These are phyloP conservation scores for Pterostichus niger DNA, from an alignment of 2,888 invertebrate genomes.

Conservation along the genomic window DNA sequence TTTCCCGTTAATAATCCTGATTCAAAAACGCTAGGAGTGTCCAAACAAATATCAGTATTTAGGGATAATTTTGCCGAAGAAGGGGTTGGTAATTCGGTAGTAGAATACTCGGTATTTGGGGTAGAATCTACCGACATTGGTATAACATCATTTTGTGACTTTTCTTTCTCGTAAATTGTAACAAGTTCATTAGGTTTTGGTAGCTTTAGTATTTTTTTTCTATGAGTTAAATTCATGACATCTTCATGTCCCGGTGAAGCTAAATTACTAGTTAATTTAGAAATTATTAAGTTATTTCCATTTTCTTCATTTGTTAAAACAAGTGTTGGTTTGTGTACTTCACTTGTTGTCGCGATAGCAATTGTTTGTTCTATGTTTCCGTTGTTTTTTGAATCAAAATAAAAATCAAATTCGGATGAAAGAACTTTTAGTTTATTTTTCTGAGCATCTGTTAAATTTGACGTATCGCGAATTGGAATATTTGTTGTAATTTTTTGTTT, in stretches of 20 bases:
- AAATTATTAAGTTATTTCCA: background rate
- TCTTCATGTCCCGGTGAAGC: slow-evolving; percentile 65
- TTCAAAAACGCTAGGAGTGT: slow-evolving; percentile 33
- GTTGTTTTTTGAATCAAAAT: slow-evolving; percentile 70
- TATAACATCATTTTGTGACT: slow-evolving; percentile 68
- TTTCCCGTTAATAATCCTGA: slow-evolving; percentile 73
- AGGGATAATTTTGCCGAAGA: slow-evolving; percentile 50
- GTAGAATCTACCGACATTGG: slow-evolving; percentile 76
- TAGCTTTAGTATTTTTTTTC: slow-evolving; percentile 66
- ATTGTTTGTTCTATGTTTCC: background rate
- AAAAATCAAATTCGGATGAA: slow-evolving; percentile 81
- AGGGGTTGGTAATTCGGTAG: slow-evolving; percentile 44
- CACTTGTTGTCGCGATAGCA: slow-evolving; percentile 19
- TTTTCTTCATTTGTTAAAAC: slow-evolving; percentile 47
- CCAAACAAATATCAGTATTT: slow-evolving; percentile 45
- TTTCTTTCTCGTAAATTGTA: slow-evolving; percentile 45
- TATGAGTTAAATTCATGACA: slow-evolving; percentile 67
- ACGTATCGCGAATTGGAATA: slow-evolving; percentile 69
- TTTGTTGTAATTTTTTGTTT: slow-evolving; percentile 69
- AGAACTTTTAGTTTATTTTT: slow-evolving; percentile 82
- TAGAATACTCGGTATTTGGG: slow-evolving; percentile 69
- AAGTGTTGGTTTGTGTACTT: background rate
- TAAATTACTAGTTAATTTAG: slow-evolving; percentile 60
- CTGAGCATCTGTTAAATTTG: slow-evolving; percentile 81
- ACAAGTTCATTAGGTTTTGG: slow-evolving; percentile 62